These are phyloP conservation scores for Damaliscus lunatus DNA, from an alignment of 2,113 vertebrate species.

Conservation along the genomic window DNA sequence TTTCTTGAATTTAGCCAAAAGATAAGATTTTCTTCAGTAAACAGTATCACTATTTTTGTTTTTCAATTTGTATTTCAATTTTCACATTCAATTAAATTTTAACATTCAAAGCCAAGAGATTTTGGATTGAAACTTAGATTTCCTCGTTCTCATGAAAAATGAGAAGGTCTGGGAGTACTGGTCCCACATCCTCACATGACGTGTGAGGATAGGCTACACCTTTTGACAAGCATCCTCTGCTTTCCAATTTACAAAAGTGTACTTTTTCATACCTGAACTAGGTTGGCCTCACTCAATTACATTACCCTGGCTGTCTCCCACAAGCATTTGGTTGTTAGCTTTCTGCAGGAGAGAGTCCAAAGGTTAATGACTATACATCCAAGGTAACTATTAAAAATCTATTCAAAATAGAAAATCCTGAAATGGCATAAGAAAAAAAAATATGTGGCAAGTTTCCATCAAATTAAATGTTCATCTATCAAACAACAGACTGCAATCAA, in stretches of 20 bases:
- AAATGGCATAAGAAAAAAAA: neutral
- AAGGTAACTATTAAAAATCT: neutral
- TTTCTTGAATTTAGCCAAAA: neutral
- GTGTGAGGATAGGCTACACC: neutral
- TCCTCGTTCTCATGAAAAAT: neutral
- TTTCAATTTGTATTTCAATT: neutral
- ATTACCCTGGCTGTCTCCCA: neutral
- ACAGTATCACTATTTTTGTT: neutral
- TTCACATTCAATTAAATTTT: neutral
- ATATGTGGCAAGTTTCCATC: neutral
- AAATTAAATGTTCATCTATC: neutral
- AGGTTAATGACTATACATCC: neutral
- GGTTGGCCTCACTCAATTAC: neutral
- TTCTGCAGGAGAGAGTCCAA: neutral
- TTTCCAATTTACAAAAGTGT: neutral
- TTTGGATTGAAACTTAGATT: neutral
- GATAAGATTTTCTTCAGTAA: neutral
- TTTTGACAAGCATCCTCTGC: neutral
- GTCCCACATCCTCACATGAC: neutral
- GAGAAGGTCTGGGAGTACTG: neutral
- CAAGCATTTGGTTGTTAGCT: neutral
- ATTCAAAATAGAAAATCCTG: neutral
- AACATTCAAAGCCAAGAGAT: neutral
- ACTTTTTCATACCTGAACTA: neutral
- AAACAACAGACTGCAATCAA: neutral